Conservation (phyloP, 2,888 invertebrate genomes). For the Metopia argyrocephala region DNA sequence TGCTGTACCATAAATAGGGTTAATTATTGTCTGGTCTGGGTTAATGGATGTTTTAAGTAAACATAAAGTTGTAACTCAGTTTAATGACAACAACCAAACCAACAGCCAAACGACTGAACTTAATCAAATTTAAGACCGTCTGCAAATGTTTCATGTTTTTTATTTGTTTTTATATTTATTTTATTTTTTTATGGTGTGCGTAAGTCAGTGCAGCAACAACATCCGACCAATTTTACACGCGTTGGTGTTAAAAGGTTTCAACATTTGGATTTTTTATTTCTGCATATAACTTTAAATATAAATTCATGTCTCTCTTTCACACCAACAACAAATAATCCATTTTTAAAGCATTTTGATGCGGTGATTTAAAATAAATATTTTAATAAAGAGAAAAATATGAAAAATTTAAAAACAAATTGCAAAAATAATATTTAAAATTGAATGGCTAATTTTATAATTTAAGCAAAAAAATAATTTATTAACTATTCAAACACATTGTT, state of each 20-base stretch:
- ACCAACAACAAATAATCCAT: no score
- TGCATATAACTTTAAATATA: background rate
- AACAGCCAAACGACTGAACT: slow-evolving; percentile 18
- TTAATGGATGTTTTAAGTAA: background rate
- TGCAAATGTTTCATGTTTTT: slow-evolving; percentile 25
- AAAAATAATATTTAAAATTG: no score
- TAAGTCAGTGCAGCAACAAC: background rate
- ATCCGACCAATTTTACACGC: background rate
- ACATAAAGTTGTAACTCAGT: background rate
- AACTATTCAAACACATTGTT: no score
- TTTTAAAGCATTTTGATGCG: no score
- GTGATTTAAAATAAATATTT: no score
- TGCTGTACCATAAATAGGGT: no score
- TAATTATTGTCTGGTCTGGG: background rate
- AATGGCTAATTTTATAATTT: no score
- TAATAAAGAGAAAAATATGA: no score
- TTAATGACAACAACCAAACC: slow-evolving; percentile 20
- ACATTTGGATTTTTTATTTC: background rate
- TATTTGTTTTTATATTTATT: background rate
- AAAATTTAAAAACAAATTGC: no score
- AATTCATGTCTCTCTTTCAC: background rate
- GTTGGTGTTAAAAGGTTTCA: background rate
- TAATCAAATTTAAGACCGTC: slow-evolving; percentile 33
- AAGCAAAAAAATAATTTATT: no score
- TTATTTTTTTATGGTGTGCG: background rate